Evolutionary conservation across 2,113 vertebrate species (phyloP).

Genomic region (Elephantulus edwardii): DNA sequence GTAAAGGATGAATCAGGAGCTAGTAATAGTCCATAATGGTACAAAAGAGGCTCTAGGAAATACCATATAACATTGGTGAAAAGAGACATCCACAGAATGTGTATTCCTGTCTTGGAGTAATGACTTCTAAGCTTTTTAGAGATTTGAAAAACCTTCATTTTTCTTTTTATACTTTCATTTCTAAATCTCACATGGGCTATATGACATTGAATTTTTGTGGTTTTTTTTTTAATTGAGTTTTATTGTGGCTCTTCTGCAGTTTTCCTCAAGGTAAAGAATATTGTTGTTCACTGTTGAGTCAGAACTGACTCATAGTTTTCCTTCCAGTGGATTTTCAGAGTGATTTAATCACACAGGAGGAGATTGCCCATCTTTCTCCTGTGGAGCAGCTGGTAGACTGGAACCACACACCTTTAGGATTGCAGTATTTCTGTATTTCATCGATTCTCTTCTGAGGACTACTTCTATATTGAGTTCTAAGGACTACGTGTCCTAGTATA

Average conservation of each 20-base stretch:
- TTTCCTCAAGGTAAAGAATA: neutral
- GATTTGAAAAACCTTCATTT: neutral
- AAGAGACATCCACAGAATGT: neutral
- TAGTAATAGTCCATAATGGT: neutral
- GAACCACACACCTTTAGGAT: too few relatives aligned
- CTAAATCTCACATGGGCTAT: neutral
- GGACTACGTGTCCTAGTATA: too few relatives aligned
- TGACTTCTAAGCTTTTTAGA: neutral
- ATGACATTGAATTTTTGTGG: neutral
- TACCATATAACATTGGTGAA: neutral
- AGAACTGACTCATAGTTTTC: too few relatives aligned
- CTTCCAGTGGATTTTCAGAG: too few relatives aligned
- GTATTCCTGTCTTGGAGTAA: neutral
- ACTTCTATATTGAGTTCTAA: too few relatives aligned
- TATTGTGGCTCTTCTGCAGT: neutral
- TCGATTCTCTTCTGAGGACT: too few relatives aligned
- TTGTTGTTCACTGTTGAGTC: too few relatives aligned
- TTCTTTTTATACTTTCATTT: neutral
- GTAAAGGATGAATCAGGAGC: conserved; percentile 15
- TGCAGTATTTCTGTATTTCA: too few relatives aligned
- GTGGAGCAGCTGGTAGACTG: too few relatives aligned
- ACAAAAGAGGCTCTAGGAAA: neutral
- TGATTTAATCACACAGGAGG: too few relatives aligned
- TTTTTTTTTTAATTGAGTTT: neutral
- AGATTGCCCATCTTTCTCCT: too few relatives aligned